Evolutionary conservation across 2,888 invertebrate genomes (phyloP).

Genomic region (Hypercompe scribonia): DNA sequence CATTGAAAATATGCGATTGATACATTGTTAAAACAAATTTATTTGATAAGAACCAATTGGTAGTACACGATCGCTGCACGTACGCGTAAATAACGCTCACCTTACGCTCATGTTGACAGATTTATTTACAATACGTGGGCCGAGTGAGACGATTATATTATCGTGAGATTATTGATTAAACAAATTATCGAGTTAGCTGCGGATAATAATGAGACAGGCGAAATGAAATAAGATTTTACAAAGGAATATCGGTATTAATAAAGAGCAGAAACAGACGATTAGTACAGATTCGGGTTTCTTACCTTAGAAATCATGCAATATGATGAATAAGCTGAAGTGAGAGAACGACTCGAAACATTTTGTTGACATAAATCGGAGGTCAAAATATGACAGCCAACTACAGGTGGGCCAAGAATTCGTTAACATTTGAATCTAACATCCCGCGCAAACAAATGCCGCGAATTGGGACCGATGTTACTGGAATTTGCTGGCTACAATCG

Average conservation of each 20-base stretch:
- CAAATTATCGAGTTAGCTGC: slow-evolving; percentile 31
- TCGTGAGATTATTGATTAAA: slow-evolving; percentile 50
- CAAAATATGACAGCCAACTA: neutral
- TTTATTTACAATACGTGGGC: slow-evolving; percentile 64
- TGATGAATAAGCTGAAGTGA: neutral
- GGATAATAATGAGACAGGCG: slow-evolving; percentile 36
- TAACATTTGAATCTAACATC: too few species aligned
- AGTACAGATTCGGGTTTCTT: neutral
- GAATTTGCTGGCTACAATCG: too few species aligned
- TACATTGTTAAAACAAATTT: slow-evolving; percentile 59
- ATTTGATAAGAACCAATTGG: slow-evolving; percentile 71
- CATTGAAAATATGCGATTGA: slow-evolving; percentile 46
- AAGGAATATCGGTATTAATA: neutral
- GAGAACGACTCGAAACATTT: too few species aligned
- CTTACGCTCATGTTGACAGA: slow-evolving; percentile 64
- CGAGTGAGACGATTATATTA: slow-evolving; percentile 39
- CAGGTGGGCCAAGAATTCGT: too few species aligned
- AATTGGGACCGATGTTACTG: too few species aligned
- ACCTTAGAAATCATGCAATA: too few species aligned
- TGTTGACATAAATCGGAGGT: neutral
- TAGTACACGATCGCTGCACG: slow-evolving; percentile 44
- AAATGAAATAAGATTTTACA: slow-evolving; percentile 1
- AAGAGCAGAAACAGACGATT: neutral
- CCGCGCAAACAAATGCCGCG: too few species aligned
- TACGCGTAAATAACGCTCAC: slow-evolving; percentile 64